Base-by-base conservation (phyloP, 1,140 invertebrate genomes). In the Tetramorium parvispinum region DNA sequence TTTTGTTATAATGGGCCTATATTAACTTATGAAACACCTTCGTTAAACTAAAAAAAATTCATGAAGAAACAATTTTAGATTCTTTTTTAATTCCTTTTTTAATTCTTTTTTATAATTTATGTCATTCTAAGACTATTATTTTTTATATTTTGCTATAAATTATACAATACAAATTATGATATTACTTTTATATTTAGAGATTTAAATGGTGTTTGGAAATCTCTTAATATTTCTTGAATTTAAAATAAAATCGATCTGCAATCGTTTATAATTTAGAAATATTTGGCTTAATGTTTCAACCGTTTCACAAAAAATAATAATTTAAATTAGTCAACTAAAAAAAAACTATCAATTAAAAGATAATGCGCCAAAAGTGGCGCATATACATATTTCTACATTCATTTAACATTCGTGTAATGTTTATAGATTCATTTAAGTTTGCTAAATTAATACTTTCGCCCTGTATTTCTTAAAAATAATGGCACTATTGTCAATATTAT, bases 111-210 rank as follows among this genome's bases (percentile, higher is more conserved):
- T 53, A 53, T 18, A 53, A 53, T 53, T 53, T 21, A 78, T 71
- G 10, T 10, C 3, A 16, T 55, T 73, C 63, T 59, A 63, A 75
- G 55, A 32, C 8, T 51, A 11, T 81, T 81, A 63, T 63, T 53
- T 85, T 78, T 73, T 70, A 82, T 27, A 66, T 86, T 63, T 82
- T 40, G 1, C 4, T 27, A 27, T 81, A n/a, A 71, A 40, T 61
- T 85, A 73, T 10, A 10, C 13, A 46, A 46, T 85, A 73, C 79
- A 71, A 53, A 53, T 73, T 32, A 24, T 68, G 13, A 68, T 51
- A 37, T 18, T 73, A 51, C 8, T 73, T 71, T 73, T 6, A 40
- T 65, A 65, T n/a, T 65, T 53, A 73, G 10, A 32, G 18, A 32
- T 73, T 27, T 37, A 53, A 53, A 55, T 73, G 40, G 13, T 63